Conservation (phyloP, 1,140 invertebrate species). For the Ephestia elutella region DNA sequence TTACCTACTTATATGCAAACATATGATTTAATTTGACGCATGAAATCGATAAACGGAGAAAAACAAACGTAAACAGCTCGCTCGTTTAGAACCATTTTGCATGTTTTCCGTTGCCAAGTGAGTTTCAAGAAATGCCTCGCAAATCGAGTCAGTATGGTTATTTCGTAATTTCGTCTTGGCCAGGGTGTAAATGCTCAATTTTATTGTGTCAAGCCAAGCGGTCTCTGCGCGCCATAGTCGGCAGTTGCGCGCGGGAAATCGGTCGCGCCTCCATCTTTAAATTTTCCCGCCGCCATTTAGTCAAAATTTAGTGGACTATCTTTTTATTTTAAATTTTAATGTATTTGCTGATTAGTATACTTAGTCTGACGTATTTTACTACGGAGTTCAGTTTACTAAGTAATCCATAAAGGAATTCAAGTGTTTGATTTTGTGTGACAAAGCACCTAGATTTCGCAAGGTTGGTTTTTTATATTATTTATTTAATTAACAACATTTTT, state of each 20-base stretch:
- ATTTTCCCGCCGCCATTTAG: constrained; percentile 16
- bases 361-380: too few relatives aligned
- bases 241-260: constrained; percentile 34
- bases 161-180: constrained; percentile 24
- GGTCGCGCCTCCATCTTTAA: constrained; percentile 22
- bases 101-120: constrained; percentile 36
- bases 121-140: constrained; percentile 33
- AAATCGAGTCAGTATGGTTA: constrained; percentile 26
- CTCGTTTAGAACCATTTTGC: constrained; percentile 17
- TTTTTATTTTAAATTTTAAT: background rate
- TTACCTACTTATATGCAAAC: too few relatives aligned
- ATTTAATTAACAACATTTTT: too few relatives aligned
- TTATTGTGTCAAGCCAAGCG: constrained; percentile 40
- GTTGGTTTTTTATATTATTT: too few relatives aligned
- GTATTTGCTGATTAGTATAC: background rate
- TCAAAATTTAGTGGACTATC: background rate
- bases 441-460: too few relatives aligned
- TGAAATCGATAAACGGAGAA: background rate
- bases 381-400: too few relatives aligned
- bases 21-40: too few relatives aligned
- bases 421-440: too few relatives aligned
- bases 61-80: constrained; percentile 7
- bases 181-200: constrained; percentile 40
- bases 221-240: constrained; percentile 27
- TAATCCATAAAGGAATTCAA: too few relatives aligned